Base-by-base conservation (phyloP, 53 echinoderm and acorn worm genomes). In the Pentamera pediparva region DNA sequence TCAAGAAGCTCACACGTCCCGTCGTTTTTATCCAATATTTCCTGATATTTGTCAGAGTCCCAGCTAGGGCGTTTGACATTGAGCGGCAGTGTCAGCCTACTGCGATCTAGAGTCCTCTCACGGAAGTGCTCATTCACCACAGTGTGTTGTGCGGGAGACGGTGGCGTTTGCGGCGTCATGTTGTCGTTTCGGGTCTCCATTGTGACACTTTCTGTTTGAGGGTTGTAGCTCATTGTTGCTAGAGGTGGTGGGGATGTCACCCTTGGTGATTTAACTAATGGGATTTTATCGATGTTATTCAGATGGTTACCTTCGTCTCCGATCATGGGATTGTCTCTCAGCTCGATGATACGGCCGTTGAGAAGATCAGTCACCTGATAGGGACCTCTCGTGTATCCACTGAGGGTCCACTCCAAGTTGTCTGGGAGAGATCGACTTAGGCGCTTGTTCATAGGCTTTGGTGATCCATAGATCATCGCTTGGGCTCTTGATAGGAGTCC, bases 321-420 rank as follows among this genome's bases (percentile, higher is more conserved):
- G 11, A 29, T 20, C 18, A 31, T 18, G 17, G 67, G 67, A 43
- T 40, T 26, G 1, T 67, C 67, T 29, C 28, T 38, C 1, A 67
- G 29, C 35, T 72, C 52, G 29, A 72, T 36, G 29, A 72, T 36
- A 9, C 73, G 35, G 17, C 55, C 73, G 24, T 54, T 54, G 34
- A 72, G 51, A 33, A 72, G 54, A 53, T 72, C 55, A 5, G 73
- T 72, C 27, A 72, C 37, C 50, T 72, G 73, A 32, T 72, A 72
- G 6, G 73, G 73, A n/a, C 73, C 73, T 10, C 73, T 52, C 12
- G 55, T 10, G 21, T 52, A 54, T 17, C 73, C 73, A 21, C 73
- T 72, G 9, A 72, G 34, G 13, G 73, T 72, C 53, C 53, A 72
- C 36, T 72, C 73, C 20, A 72, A 49, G 34, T 72, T 72, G 54